Evolutionary conservation across 2,797 vertebrate species (phyloP), one percentile per base, ranked within the genome.

Genomic region (Amblyopsis hoosieri): DNA sequence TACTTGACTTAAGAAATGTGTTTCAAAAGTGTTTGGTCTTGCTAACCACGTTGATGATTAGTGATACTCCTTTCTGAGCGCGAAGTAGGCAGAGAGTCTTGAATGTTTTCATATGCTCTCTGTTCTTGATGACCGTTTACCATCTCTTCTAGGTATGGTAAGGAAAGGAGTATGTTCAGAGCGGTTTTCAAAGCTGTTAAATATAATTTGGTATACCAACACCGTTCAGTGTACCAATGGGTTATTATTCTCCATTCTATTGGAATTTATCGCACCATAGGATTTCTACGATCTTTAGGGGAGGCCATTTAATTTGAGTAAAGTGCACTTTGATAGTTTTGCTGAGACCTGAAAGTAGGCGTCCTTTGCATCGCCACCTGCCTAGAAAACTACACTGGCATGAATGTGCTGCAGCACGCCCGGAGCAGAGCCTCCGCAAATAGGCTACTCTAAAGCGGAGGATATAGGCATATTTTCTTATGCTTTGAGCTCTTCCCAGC

Each of bases 21-120:
- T 81, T 87, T 86, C 83, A 69, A 89, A 87, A 77, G 60, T 84
- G 86, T 56, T 11, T 19, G 53, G 90, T 85, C 81, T 86, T 74
- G 29, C 74, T 64, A 86, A 37, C 87, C 84, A 90, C 69, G 83
- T 89, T 88, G 87, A 90, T 0, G 84, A 92, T 78, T 0, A 0
- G 0, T 0, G 74, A 70, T 80, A 56, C 56, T 29, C 19, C 13
- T 1, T 70, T 62, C 63, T 85, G 83, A 83, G 82, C 79, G 65
- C 3, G 81, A 89, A 84, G 68, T 67, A n/a, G 79, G 1, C 19
- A 0, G 1, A 0, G 1, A 1, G 10, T n/a, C 4, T 12, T 67
- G 70, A 52, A 15, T 54, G 0, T 9, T 0, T 54, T 17, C 13
- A 4, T 12, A 62, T 0, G 15, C 33, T 73, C 0, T 2, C 0